Base-by-base conservation (phyloP, 2,888 invertebrate species). In the Keiferia lycopersicella region DNA sequence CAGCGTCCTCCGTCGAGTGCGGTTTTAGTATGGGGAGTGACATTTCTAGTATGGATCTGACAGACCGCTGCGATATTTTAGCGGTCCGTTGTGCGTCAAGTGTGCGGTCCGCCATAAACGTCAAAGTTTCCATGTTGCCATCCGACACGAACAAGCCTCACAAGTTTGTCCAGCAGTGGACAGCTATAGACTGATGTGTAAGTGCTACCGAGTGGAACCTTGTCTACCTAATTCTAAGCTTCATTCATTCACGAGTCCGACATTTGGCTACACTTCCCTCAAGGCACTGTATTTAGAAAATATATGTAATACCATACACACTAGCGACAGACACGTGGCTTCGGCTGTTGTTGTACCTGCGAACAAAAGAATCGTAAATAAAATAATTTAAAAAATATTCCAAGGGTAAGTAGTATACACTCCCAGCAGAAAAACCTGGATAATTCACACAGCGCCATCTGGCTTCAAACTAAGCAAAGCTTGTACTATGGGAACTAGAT, bases 251-350 rank as follows among this genome's bases (percentile, higher is more conserved):
- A 56, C 18, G 20, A 56, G 34, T 34, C 20, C 77, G 67, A 71
- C 77, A 84, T 86, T 67, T 84, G 67, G 72, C 78, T 85, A 86
- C 67, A 84, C 79, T 79, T 86, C 81, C 80, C 82, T 82, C 83
- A 90, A 91, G 89, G 90, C 90, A 90, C 90, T 87, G 86, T 81
- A 80, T 84, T 88, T 88, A 83, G 83, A 87, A 77, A 88, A 84
- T 79, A 86, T 82, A 76, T 87, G 84, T 76, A 58, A 51, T 20
- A 59, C 48, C 34, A 34, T 39, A 51, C 50, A 51, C n/a, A 41
- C 62, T 39, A 85, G 73, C 75, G 76, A 73, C 64, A 83, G 69
- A 72, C 80, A 81, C 18, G 75, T 71, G 56, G 72, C 75, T 68
- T 71, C 74, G 60, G 71, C 72, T 65, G 78, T 71, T 67, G 75